Percentiles rank a stretch among this genome's conserved stretches.
Evolutionary conservation across 2,888 invertebrate species (phyloP).

Genomic region (Agrypnus murinus): DNA sequence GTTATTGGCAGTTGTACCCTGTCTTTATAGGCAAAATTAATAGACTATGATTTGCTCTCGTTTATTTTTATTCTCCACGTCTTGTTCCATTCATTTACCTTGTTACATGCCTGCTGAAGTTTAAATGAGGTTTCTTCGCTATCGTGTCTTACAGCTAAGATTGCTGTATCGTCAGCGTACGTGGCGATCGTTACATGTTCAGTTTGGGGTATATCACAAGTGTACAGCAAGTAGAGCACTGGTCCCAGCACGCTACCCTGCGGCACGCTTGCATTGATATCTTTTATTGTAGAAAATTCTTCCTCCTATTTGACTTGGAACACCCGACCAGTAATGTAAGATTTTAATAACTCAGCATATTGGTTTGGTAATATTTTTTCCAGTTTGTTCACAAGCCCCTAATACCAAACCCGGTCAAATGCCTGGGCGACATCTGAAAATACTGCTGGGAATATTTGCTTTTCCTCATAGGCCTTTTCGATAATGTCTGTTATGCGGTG

Average conservation of each 20-base stretch:
- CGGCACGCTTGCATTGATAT: neutral
- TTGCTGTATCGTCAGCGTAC: constrained; percentile 9
- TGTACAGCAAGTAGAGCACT: constrained; percentile 12
- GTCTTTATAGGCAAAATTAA: neutral
- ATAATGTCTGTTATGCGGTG: constrained; percentile 9
- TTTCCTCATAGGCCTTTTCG: constrained; percentile 4
- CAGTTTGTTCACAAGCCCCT: neutral
- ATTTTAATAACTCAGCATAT: constrained; percentile 8
- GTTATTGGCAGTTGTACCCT: neutral
- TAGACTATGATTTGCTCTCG: neutral
- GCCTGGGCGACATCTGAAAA: constrained; percentile 1
- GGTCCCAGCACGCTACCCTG: neutral
- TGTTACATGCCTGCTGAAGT: too few species aligned
- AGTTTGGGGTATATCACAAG: neutral
- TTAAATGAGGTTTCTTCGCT: neutral
- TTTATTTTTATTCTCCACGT: constrained; percentile 9
- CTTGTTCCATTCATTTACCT: too few species aligned
- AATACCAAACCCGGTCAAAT: neutral
- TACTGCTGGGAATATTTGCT: neutral
- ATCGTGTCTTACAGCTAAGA: neutral
- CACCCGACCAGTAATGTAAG: neutral
- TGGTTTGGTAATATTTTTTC: constrained; percentile 2
- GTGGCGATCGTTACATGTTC: neutral
- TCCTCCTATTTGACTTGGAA: constrained; percentile 1
- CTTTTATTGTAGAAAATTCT: neutral